phyloP scores from a whole-genome alignment of 1,140 invertebrate species.

The Elymnias hypermnestra region DNA sequence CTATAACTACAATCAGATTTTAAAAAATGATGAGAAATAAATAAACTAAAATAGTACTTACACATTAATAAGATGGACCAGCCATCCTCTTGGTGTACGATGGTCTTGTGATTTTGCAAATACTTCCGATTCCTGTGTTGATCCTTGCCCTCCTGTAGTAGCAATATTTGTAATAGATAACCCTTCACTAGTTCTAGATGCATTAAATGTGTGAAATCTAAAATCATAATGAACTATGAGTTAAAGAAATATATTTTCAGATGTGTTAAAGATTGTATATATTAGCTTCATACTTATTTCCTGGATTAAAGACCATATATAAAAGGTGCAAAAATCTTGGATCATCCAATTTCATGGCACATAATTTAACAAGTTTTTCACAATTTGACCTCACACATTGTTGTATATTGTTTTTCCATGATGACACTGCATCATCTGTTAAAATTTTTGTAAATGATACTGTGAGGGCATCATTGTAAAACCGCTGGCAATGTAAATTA shows the following conservation, averaged over 20 bases:
- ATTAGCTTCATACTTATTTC: conserved; percentile 93
- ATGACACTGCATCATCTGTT: conserved; percentile 98
- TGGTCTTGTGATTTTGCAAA: conserved; percentile 89
- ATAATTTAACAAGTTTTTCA: conserved; percentile 93
- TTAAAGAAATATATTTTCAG: no score
- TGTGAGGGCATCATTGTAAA: conserved; percentile 95
- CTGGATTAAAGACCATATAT: conserved; percentile 94
- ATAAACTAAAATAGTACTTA: no score
- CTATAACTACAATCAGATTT: no score
- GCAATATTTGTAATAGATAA: conserved; percentile 75
- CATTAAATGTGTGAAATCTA: conserved; percentile 95
- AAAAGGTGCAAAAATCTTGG: conserved; percentile 94
- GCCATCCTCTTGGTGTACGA: conserved; percentile 90
- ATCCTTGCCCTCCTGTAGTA: conserved; percentile 37
- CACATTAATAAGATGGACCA: conserved; percentile 96
- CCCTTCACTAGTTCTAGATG: conserved; percentile 87
- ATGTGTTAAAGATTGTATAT: no score
- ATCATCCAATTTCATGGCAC: conserved; percentile 95
- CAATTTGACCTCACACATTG: conserved; percentile 96
- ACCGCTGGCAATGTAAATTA: conserved; percentile 94
- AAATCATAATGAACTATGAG: not conserved
- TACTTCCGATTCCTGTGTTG: conserved; percentile 77
- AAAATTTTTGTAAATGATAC: conserved; percentile 98
- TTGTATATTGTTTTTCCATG: conserved; percentile 98
- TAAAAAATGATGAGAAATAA: no score